Base-by-base conservation (phyloP, 2,797 vertebrate genomes). In the Sebastes elongatus region DNA sequence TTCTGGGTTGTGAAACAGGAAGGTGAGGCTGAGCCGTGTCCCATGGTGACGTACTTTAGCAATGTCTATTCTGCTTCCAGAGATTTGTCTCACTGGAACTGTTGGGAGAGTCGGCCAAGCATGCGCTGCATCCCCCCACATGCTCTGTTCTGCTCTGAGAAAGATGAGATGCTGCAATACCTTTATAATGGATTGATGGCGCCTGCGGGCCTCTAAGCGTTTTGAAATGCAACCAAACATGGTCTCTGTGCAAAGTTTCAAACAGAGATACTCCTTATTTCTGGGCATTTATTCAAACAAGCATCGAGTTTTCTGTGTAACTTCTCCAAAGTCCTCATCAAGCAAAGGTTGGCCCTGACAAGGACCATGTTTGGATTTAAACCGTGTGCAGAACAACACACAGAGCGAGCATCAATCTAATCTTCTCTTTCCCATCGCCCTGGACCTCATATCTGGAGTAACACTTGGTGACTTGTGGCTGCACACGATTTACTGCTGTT, bases 161-260 rank as follows among this genome's bases (percentile, higher is more conserved):
- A 89, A 85, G 79, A 90, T 78, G 72, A 87, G 84, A 87, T 88
- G 81, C 89, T 92, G 87, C 89, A 91, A 88, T 88, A 90, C 86
- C 83, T 88, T 85, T 55, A 82, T 66, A 82, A 79, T 87, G 79
- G 89, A 92, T 90, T 90, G 81, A 93, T 92, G 82, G 80, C 33
- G 75, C 90, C 90, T 88, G 68, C 61, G 85, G 86, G 92, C 68
- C 74, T 87, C 73, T 67, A 53, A 27, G 74, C 16, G 20, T 84
- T 89, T 88, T 90, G 73, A 90, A 92, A 87, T 74, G 52, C 80
- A 88, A 88, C 91, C 89, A 92, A 91, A 89, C 87, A 86, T 81
- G 85, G 83, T 83, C 84, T 84, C 77, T 69, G 71, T 53, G 71
- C 67, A 67, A 65, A 78, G 56, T 74, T 85, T 86, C 60, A 86